These are phyloP conservation scores for Dolichoris vasculosae DNA, from an alignment of 1,140 invertebrate species.

Conservation along the genomic window DNA sequence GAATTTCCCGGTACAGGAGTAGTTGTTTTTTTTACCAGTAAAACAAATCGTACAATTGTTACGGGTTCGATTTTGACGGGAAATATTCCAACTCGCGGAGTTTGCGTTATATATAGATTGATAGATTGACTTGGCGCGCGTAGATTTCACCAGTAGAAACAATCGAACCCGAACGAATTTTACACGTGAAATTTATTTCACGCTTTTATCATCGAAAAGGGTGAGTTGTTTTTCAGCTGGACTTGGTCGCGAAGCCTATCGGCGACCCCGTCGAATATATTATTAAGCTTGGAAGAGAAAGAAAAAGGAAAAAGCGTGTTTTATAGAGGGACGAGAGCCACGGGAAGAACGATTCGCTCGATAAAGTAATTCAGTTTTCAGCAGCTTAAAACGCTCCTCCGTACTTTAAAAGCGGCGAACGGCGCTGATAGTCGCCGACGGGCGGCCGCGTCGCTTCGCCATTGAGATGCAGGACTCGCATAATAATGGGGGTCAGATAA, in stretches of 20 bases:
- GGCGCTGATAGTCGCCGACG: background rate
- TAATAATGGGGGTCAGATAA: slow-evolving; percentile 32
- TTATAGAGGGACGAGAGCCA: background rate
- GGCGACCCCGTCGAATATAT: background rate
- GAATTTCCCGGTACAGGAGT: too few species aligned
- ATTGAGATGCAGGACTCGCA: background rate
- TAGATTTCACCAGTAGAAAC: background rate
- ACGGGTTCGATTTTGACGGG: too few species aligned
- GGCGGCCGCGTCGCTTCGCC: background rate
- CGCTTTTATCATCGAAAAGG: background rate
- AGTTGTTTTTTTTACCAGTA: too few species aligned
- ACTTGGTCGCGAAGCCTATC: background rate
- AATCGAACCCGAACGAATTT: background rate
- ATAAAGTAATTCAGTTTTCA: background rate
- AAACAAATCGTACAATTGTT: too few species aligned
- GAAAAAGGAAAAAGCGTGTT: background rate
- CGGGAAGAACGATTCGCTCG: background rate
- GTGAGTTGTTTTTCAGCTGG: background rate
- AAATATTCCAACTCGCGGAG: background rate
- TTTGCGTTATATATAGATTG: background rate
- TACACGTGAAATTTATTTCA: background rate
- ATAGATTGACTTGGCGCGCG: background rate
- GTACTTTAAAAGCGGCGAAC: too few species aligned
- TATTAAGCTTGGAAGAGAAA: background rate
- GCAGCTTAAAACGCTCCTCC: background rate